phyloP scores from a whole-genome alignment of 2,888 invertebrate genomes.

The Sinopyrophorus schimmeli region DNA sequence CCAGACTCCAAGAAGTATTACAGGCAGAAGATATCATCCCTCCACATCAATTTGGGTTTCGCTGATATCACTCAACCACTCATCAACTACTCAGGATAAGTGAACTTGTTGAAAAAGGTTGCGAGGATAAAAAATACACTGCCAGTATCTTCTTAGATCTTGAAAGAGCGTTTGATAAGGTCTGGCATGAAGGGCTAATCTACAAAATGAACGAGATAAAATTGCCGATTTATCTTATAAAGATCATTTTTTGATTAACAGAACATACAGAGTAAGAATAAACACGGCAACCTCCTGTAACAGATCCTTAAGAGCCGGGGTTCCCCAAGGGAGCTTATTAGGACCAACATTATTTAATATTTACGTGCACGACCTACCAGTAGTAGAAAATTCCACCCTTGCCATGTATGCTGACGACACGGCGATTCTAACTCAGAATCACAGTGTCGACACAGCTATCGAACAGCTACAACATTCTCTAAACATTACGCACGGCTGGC shows the following conservation, averaged over 20 bases:
- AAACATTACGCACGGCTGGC: neutral
- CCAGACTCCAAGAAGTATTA: neutral
- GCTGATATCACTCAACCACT: neutral
- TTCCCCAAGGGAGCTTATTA: slow-evolving; percentile 6
- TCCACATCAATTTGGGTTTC: slow-evolving; percentile 1
- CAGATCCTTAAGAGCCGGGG: neutral
- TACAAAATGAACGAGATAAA: slow-evolving; percentile 3
- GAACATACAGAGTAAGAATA: slow-evolving; percentile 1
- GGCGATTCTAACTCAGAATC: slow-evolving; percentile 5
- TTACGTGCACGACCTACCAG: slow-evolving; percentile 1
- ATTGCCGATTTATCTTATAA: neutral
- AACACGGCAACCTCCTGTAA: neutral
- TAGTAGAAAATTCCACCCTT: slow-evolving; percentile 4
- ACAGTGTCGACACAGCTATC: slow-evolving; percentile 1
- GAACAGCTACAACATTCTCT: slow-evolving; percentile 2
- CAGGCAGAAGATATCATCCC: neutral
- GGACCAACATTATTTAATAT: slow-evolving; percentile 10
- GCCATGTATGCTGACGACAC: slow-evolving; percentile 8
- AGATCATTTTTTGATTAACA: neutral
- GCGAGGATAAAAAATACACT: neutral
- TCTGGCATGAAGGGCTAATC: slow-evolving; percentile 4
- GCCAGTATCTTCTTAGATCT: neutral
- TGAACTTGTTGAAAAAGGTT: neutral
- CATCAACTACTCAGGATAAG: slow-evolving; percentile 1
- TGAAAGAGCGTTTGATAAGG: slow-evolving; percentile 1